Percentiles rank a stretch among this genome's conserved stretches.
Conservation (phyloP, 2,113 vertebrate genomes). For the Dipodomys ordii region DNA sequence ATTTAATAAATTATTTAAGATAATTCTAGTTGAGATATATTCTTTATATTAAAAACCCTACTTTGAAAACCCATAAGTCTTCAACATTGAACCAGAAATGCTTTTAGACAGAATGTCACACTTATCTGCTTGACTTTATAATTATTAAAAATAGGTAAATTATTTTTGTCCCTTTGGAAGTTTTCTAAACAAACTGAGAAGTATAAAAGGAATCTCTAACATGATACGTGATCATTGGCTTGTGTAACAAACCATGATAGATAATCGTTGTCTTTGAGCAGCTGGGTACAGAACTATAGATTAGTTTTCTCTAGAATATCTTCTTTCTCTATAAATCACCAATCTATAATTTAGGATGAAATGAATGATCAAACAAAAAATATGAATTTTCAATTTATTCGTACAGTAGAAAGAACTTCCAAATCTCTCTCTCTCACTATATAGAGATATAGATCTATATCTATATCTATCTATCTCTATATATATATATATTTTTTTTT, state of each 20-base stretch:
- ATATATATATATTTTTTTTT: too few relatives aligned
- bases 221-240: neutral
- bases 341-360: neutral
- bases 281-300: too few relatives aligned
- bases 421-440: neutral
- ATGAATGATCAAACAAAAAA: neutral
- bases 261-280: too few relatives aligned
- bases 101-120: neutral
- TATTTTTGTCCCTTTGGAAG: neutral
- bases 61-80: conserved; percentile 22
- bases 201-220: neutral
- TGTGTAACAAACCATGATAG: too few relatives aligned
- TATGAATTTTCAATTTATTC: neutral
- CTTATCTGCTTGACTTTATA: neutral
- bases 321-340: too few relatives aligned
- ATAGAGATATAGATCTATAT: too few relatives aligned
- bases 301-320: too few relatives aligned
- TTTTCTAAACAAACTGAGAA: conserved; percentile 11
- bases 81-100: neutral
- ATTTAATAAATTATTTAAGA: conserved; percentile 3
- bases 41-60: conserved; percentile 28
- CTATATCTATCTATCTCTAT: too few relatives aligned
- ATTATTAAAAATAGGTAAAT: conserved; percentile 23
- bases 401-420: neutral
- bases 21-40: conserved; percentile 6